Evolutionary conservation across 2,888 invertebrate species (phyloP).

Genomic region (Hydropsyche betteni): DNA sequence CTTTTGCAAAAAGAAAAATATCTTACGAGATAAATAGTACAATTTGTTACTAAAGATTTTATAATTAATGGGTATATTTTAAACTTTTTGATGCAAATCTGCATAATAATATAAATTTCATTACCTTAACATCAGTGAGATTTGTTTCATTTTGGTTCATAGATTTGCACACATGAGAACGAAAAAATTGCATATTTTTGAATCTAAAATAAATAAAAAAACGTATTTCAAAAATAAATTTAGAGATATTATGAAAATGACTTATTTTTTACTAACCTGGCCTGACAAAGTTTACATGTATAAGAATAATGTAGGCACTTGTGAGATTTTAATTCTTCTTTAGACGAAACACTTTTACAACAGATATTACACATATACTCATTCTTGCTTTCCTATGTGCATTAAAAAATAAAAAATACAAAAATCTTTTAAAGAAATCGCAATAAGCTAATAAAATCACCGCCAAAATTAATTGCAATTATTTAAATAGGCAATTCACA

Average conservation of each 20-base stretch:
- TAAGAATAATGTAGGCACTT: slow-evolving; percentile 32
- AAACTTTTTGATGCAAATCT: too few species aligned
- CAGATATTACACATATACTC: slow-evolving; percentile 37
- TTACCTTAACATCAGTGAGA: background rate
- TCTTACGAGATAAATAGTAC: too few species aligned
- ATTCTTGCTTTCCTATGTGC: background rate
- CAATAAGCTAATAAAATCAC: too few species aligned
- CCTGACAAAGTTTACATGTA: slow-evolving; percentile 40
- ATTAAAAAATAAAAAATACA: slow-evolving; percentile 8
- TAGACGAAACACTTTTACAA: slow-evolving; percentile 13
- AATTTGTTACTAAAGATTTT: too few species aligned
- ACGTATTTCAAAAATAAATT: background rate
- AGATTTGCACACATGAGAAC: slow-evolving; percentile 8
- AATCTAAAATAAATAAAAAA: slow-evolving; percentile 33
- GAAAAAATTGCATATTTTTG: slow-evolving; percentile 19
- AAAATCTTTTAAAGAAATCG: background rate
- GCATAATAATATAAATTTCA: too few species aligned
- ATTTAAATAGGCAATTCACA: too few species aligned
- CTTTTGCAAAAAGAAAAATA: too few species aligned
- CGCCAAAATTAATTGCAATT: too few species aligned
- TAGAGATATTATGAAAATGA: background rate
- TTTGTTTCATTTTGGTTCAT: background rate
- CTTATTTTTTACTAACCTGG: slow-evolving; percentile 22
- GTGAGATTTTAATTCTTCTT: slow-evolving; percentile 35
- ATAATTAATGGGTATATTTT: too few species aligned